Evolutionary conservation across 1,140 invertebrate species (phyloP).

Genomic region (Polypedilum vanderplanki): DNA sequence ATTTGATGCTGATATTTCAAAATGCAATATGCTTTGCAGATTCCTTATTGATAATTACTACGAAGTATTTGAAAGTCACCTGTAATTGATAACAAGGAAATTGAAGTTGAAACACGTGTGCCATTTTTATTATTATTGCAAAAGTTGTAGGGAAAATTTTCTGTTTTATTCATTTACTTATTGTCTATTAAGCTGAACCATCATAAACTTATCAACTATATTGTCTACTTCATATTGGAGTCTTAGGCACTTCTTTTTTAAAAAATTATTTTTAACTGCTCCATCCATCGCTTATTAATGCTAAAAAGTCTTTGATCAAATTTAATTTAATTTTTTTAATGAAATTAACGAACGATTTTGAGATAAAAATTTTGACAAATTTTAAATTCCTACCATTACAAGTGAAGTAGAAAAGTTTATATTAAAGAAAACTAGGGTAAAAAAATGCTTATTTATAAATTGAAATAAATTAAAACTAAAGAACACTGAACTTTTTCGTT

Average conservation of each 20-base stretch:
- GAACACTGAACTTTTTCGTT: background rate
- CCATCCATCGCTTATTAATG: background rate
- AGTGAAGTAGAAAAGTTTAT: too few species aligned
- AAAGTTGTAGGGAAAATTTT: too few species aligned
- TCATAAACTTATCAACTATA: background rate
- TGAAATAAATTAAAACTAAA: constrained; percentile 9
- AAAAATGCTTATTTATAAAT: too few species aligned
- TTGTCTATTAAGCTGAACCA: background rate
- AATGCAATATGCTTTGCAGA: constrained; percentile 6
- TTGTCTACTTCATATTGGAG: background rate
- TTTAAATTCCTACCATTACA: too few species aligned
- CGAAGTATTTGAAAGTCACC: background rate
- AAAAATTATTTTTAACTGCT: background rate
- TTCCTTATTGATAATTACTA: background rate
- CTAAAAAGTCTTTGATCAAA: constrained; percentile 12
- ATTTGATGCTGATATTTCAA: background rate
- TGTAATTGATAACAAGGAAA: too few species aligned
- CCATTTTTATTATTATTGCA: too few species aligned
- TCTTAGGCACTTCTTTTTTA: background rate
- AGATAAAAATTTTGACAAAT: too few species aligned
- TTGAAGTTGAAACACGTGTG: too few species aligned
- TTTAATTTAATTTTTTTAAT: too few species aligned
- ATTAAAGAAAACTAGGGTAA: too few species aligned
- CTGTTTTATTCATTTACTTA: too few species aligned
- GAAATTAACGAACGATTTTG: too few species aligned